Percentiles rank a stretch among this genome's conserved stretches.
Evolutionary conservation across 2,888 invertebrate species (phyloP).

Genomic region (Heteropelma amictum): DNA sequence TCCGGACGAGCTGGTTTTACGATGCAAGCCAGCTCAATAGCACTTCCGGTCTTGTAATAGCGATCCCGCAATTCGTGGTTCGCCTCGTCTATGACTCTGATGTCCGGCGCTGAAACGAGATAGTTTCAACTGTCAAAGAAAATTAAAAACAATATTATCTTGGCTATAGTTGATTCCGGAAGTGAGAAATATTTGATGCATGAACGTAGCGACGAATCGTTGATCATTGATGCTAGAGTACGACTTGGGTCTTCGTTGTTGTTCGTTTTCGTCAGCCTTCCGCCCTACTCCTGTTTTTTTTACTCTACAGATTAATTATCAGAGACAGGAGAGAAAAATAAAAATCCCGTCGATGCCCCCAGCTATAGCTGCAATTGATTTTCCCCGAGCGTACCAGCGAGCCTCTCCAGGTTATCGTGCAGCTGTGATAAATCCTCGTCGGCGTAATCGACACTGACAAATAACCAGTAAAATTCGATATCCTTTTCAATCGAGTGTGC

Average conservation of each 20-base stretch:
- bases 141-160: not conserved
- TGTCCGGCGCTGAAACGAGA: conserved; percentile 82
- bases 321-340: conserved; percentile 4
- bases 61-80: conserved; percentile 85
- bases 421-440: conserved; percentile 52
- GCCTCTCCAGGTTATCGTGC: conserved; percentile 14
- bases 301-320: conserved; percentile 40
- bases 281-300: conserved; percentile 9
- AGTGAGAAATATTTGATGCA: conserved; percentile 9
- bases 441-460: conserved; percentile 50
- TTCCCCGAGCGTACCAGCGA: conserved; percentile 25
- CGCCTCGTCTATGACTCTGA: conserved; percentile 85
- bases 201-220: not conserved
- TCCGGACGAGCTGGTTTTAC: conserved; percentile 78
- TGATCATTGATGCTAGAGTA: conserved; percentile 32
- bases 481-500: conserved; percentile 35
- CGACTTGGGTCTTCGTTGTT: conserved; percentile 8
- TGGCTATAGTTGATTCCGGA: not conserved
- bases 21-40: conserved; percentile 84
- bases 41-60: conserved; percentile 87
- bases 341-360: conserved; percentile 40
- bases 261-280: conserved; percentile 30
- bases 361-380: conserved; percentile 51
- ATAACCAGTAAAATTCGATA: conserved; percentile 50
- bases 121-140: not conserved